phyloP scores from a whole-genome alignment of 2,888 invertebrate species.

The Polydrusus tereticollis region DNA sequence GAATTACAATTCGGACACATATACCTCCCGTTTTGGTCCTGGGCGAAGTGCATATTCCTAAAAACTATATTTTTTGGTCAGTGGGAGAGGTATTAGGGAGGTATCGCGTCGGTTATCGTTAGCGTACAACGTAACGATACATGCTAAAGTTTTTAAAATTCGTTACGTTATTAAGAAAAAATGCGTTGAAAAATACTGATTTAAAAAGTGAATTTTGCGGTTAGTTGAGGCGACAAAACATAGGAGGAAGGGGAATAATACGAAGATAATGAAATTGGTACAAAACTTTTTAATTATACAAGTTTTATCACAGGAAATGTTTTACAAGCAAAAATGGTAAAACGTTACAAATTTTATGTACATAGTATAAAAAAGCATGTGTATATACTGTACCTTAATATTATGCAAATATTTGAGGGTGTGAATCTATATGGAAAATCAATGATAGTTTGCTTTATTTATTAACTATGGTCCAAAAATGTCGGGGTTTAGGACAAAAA shows the following conservation, averaged over 20 bases:
- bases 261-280: too few relatives aligned
- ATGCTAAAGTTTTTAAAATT: background rate
- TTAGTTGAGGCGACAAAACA: background rate
- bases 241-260: too few relatives aligned
- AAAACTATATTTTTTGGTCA: slow-evolving; percentile 52
- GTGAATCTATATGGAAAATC: too few relatives aligned
- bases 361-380: background rate
- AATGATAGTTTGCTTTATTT: too few relatives aligned
- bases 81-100: background rate
- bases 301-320: slow-evolving; percentile 8
- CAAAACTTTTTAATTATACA: slow-evolving; percentile 10
- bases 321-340: slow-evolving; percentile 2
- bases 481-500: too few relatives aligned
- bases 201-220: background rate
- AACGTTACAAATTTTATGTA: background rate
- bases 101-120: background rate
- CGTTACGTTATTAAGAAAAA: background rate
- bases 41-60: slow-evolving; percentile 58
- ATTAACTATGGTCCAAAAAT: too few relatives aligned
- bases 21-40: slow-evolving; percentile 57
- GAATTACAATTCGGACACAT: slow-evolving; percentile 58
- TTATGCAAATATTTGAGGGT: too few relatives aligned
- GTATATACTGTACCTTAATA: background rate
- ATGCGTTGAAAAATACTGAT: background rate
- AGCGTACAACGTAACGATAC: background rate